phyloP scores from a whole-genome alignment of 2,797 vertebrate species.

The Chelon labrosus region DNA sequence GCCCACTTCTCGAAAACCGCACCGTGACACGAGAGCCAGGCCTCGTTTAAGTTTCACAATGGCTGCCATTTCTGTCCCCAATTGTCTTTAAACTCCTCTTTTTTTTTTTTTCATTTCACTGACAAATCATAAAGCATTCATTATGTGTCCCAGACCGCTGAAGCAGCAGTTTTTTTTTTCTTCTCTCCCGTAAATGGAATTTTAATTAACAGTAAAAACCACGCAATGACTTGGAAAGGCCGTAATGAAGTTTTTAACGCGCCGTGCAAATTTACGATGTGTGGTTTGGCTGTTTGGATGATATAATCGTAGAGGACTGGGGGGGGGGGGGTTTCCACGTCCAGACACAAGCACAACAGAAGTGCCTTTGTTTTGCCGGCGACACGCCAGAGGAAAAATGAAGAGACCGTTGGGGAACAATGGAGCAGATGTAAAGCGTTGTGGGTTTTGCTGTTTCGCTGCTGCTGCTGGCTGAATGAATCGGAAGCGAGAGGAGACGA shows the following conservation, averaged over 20 bases:
- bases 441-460: neutral
- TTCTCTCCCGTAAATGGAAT: slow-evolving; percentile 63
- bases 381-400: slow-evolving; percentile 18
- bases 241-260: slow-evolving; percentile 75
- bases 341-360: slow-evolving; percentile 48
- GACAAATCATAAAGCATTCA: slow-evolving; percentile 63
- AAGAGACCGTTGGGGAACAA: slow-evolving; percentile 12
- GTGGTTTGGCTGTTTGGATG: slow-evolving; percentile 65
- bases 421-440: slow-evolving; percentile 26
- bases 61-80: slow-evolving; percentile 45
- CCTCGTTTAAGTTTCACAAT: slow-evolving; percentile 51
- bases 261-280: slow-evolving; percentile 63
- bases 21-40: neutral
- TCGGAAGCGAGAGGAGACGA: neutral
- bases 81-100: slow-evolving; percentile 46
- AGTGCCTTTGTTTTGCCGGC: slow-evolving; percentile 54
- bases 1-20: slow-evolving; percentile 17
- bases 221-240: slow-evolving; percentile 69
- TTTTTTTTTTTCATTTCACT: slow-evolving; percentile 54
- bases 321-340: slow-evolving; percentile 12
- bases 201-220: slow-evolving; percentile 80
- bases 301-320: slow-evolving; percentile 33
- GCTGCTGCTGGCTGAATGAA: neutral
- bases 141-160: slow-evolving; percentile 64
- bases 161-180: slow-evolving; percentile 49